Evolutionary conservation across 2,888 invertebrate genomes (phyloP).

Genomic region (Bibio marci): DNA sequence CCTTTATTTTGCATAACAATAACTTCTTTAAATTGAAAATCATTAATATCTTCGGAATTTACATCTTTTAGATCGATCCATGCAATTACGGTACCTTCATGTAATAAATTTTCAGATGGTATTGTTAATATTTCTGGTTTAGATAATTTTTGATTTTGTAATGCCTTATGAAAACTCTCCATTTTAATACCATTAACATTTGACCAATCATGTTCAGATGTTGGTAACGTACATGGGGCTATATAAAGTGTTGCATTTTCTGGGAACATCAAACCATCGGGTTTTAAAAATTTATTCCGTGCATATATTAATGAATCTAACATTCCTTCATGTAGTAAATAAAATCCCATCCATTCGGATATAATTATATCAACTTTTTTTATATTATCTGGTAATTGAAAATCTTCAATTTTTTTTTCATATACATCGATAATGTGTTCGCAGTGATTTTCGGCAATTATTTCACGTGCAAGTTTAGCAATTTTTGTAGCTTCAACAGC

Average conservation of each 20-base stretch:
- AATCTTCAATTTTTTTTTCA: slow-evolving; percentile 59
- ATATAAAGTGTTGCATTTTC: slow-evolving; percentile 40
- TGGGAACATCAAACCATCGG: slow-evolving; percentile 58
- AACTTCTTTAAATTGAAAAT: slow-evolving; percentile 42
- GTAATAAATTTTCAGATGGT: slow-evolving; percentile 39
- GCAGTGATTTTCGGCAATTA: slow-evolving; percentile 53
- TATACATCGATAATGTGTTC: slow-evolving; percentile 53
- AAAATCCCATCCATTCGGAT: slow-evolving; percentile 98
- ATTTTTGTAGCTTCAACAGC: slow-evolving; percentile 68
- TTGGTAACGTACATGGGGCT: slow-evolving; percentile 34
- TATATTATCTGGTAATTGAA: slow-evolving; percentile 39
- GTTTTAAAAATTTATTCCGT: slow-evolving; percentile 60
- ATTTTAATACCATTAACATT: slow-evolving; percentile 66
- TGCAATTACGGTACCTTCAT: slow-evolving; percentile 42
- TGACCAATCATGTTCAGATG: slow-evolving; percentile 55
- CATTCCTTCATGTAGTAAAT: slow-evolving; percentile 90
- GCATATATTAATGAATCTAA: slow-evolving; percentile 73
- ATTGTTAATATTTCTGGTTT: slow-evolving; percentile 44
- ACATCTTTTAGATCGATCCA: slow-evolving; percentile 52
- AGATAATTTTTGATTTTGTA: slow-evolving; percentile 40
- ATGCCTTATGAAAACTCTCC: slow-evolving; percentile 41
- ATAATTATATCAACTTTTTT: slow-evolving; percentile 74
- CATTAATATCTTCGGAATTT: slow-evolving; percentile 38
- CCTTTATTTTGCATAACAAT: slow-evolving; percentile 33
- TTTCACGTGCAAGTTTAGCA: slow-evolving; percentile 42